Conservation (phyloP, 2,888 invertebrate species). For the Aethes cnicana region DNA sequence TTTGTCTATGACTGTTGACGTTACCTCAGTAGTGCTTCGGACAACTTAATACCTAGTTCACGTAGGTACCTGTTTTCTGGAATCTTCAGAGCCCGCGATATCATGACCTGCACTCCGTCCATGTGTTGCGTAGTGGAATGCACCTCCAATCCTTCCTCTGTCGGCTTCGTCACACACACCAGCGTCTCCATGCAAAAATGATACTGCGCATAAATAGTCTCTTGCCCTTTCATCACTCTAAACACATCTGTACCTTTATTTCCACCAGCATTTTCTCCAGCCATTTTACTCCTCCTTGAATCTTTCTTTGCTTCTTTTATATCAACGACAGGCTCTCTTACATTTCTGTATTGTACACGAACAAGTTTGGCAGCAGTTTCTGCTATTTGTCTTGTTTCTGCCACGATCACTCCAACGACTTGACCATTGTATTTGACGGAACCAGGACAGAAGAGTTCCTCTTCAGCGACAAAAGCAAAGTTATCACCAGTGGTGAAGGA, state of each 20-base stretch:
- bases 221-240: constrained; percentile 72
- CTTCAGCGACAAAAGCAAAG: constrained; percentile 42
- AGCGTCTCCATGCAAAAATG: constrained; percentile 89
- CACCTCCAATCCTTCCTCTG: constrained; percentile 86
- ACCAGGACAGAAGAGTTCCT: constrained; percentile 67
- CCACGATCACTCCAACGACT: constrained; percentile 65
- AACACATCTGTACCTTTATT: constrained; percentile 58
- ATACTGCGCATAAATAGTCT: constrained; percentile 83
- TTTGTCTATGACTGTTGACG: too few species aligned
- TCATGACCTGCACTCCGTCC: constrained; percentile 76
- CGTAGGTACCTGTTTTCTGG: constrained; percentile 3
- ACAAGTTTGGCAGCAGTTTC: constrained; percentile 81
- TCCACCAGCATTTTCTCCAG: constrained; percentile 39
- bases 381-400: constrained; percentile 76
- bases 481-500: constrained; percentile 62
- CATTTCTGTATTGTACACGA: constrained; percentile 72
- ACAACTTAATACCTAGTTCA: too few species aligned
- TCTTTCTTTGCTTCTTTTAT: constrained; percentile 43
- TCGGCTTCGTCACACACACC: constrained; percentile 83
- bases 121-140: constrained; percentile 83
- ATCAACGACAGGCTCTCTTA: constrained; percentile 52
- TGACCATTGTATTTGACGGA: constrained; percentile 29
- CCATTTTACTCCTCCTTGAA: constrained; percentile 39
- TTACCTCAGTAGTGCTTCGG: too few species aligned
- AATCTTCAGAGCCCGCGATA: neutral